A percentile compares a stretch with the other conserved stretches of the same genome.
phyloP scores from a whole-genome alignment of 2,797 vertebrate species.

The Cirrhinus molitorella region DNA sequence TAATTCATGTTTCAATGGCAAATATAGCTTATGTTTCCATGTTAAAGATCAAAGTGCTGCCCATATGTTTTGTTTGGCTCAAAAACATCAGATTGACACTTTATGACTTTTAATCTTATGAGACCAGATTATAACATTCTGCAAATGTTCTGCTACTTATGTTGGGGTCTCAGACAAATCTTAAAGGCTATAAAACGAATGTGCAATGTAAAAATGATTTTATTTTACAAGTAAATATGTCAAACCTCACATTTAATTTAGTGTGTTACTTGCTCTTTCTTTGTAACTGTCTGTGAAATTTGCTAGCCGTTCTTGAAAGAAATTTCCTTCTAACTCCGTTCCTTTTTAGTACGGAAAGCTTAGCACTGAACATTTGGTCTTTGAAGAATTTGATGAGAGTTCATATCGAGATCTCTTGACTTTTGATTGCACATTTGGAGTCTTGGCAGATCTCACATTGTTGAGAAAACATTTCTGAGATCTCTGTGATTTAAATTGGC shows the following conservation, averaged over 20 bases:
- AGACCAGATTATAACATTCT: neutral
- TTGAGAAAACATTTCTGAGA: constrained; percentile 6
- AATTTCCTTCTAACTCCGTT: neutral
- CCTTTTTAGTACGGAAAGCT: neutral
- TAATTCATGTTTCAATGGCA: neutral
- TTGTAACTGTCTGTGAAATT: neutral
- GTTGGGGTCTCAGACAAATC: neutral
- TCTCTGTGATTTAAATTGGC: neutral
- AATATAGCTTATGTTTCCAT: neutral
- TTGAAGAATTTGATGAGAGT: neutral
- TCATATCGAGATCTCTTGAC: neutral
- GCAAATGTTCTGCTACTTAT: neutral
- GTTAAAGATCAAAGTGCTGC: neutral
- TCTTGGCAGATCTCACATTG: neutral
- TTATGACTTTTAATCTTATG: neutral
- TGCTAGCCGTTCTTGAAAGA: neutral
- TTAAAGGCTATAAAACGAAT: too few species aligned
- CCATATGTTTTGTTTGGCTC: neutral
- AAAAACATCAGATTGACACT: neutral
- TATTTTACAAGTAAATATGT: too few species aligned
- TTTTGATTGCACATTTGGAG: neutral
- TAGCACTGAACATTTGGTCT: neutral
- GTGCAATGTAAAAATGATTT: too few species aligned
- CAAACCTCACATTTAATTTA: neutral
- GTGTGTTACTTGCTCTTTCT: neutral